Conservation (phyloP, 2,888 invertebrate genomes). For the Ormyrus labotus region DNA sequence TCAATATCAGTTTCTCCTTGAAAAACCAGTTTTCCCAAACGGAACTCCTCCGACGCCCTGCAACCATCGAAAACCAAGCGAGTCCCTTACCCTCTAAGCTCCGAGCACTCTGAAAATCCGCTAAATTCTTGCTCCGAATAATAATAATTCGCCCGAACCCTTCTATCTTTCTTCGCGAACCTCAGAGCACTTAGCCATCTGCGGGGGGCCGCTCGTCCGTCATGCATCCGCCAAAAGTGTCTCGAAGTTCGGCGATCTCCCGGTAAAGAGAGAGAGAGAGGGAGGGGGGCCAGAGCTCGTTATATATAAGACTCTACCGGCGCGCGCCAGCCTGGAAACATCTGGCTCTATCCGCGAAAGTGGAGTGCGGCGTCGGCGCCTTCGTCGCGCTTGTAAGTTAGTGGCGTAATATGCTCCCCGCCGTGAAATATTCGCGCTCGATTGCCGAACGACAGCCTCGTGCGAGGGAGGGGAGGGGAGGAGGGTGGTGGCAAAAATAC, state of each 20-base stretch:
- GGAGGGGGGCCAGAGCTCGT: background rate
- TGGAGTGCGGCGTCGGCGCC: conserved; percentile 6
- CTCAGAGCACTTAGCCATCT: conserved; percentile 5
- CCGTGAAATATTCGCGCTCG: conserved; percentile 65
- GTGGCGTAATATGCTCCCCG: conserved; percentile 65
- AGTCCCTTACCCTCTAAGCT: too few species aligned
- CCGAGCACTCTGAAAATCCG: too few species aligned
- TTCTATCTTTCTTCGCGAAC: background rate
- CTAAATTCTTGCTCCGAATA: too few species aligned
- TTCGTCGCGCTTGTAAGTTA: conserved; percentile 61
- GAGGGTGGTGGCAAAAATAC: conserved; percentile 37
- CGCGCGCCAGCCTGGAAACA: conserved; percentile 60
- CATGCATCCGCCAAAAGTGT: conserved; percentile 53
- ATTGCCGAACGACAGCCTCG: conserved; percentile 47
- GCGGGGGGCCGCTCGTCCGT: conserved; percentile 47
- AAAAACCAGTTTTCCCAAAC: too few species aligned
- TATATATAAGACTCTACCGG: background rate
- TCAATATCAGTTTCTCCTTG: too few species aligned
- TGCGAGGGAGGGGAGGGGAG: background rate
- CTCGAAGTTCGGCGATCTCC: conserved; percentile 54
- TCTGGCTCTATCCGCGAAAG: conserved; percentile 59
- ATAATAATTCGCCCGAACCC: too few species aligned
- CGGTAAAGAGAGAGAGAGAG: background rate
- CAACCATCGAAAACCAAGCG: too few species aligned
- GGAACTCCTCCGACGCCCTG: too few species aligned